Evolutionary conservation across 2,888 invertebrate species (phyloP).

Genomic region (Euphydryas editha): DNA sequence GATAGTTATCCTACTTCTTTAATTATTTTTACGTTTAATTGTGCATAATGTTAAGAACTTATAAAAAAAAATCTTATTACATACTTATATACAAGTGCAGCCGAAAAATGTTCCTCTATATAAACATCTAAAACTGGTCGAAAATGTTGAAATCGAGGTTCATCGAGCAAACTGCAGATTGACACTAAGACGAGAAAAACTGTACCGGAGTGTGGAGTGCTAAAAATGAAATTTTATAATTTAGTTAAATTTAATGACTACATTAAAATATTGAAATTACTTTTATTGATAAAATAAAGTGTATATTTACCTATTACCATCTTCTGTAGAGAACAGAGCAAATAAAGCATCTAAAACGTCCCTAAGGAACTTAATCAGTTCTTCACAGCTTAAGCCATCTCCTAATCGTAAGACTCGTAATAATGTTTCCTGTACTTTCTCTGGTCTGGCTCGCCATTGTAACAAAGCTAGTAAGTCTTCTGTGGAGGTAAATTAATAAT

Average conservation of each 20-base stretch:
- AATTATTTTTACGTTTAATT: too few relatives aligned
- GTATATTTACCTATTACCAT: slow-evolving; percentile 87
- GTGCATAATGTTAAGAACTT: too few relatives aligned
- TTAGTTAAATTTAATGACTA: neutral
- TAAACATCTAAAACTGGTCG: slow-evolving; percentile 97
- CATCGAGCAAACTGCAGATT: slow-evolving; percentile 94
- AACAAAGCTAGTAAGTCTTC: slow-evolving; percentile 94
- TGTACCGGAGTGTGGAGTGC: slow-evolving; percentile 93
- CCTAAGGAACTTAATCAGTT: slow-evolving; percentile 96
- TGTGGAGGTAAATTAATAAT: slow-evolving; percentile 60
- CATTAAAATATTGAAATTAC: neutral
- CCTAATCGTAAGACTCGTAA: slow-evolving; percentile 91
- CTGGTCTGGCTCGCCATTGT: slow-evolving; percentile 96
- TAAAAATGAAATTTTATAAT: slow-evolving; percentile 49
- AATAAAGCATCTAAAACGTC: slow-evolving; percentile 97
- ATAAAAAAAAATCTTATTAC: slow-evolving; percentile 45
- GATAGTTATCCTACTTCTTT: too few relatives aligned
- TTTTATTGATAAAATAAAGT: neutral
- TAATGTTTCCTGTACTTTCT: slow-evolving; percentile 93
- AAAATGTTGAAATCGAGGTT: slow-evolving; percentile 96
- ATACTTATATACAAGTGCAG: slow-evolving; percentile 96
- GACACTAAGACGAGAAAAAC: slow-evolving; percentile 97
- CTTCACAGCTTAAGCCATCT: slow-evolving; percentile 92
- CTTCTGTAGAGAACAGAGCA: slow-evolving; percentile 96
- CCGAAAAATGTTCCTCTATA: slow-evolving; percentile 96